Conservation (phyloP, 2,888 invertebrate genomes). For the Drosophila kanekoi region DNA sequence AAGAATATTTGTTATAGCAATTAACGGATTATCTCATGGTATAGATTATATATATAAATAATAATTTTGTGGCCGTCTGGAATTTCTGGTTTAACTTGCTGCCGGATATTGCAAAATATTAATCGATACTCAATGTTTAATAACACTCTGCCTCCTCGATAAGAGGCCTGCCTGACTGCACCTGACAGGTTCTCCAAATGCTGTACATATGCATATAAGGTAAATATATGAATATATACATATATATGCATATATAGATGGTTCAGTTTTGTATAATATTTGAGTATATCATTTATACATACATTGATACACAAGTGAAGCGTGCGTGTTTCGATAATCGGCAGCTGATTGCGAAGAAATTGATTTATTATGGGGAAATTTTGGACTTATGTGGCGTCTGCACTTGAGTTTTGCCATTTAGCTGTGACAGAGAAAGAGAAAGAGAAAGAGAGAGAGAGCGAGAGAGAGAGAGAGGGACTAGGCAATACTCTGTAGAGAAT, state of each 20-base stretch:
- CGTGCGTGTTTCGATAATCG: constrained; percentile 7
- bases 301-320: background rate
- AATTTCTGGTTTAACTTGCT: constrained; percentile 35
- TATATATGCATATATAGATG: background rate
- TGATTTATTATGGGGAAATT: constrained; percentile 17
- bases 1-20: background rate
- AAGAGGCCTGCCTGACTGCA: constrained; percentile 41
- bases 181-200: constrained; percentile 5
- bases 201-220: constrained; percentile 8
- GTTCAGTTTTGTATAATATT: no score
- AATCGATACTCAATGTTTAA: constrained; percentile 23
- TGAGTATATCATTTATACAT: background rate
- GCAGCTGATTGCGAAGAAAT: constrained; percentile 39
- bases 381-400: background rate
- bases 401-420: background rate
- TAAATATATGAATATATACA: background rate
- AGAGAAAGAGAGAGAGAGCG: no score
- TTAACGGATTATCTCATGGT: background rate
- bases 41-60: background rate
- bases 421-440: no score
- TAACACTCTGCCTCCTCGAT: constrained; percentile 5
- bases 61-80: background rate
- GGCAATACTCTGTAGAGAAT: no score
- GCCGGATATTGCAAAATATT: constrained; percentile 68
- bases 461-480: no score